phyloP scores from a whole-genome alignment of 2,888 invertebrate genomes.

The Pasiphila rectangulata region DNA sequence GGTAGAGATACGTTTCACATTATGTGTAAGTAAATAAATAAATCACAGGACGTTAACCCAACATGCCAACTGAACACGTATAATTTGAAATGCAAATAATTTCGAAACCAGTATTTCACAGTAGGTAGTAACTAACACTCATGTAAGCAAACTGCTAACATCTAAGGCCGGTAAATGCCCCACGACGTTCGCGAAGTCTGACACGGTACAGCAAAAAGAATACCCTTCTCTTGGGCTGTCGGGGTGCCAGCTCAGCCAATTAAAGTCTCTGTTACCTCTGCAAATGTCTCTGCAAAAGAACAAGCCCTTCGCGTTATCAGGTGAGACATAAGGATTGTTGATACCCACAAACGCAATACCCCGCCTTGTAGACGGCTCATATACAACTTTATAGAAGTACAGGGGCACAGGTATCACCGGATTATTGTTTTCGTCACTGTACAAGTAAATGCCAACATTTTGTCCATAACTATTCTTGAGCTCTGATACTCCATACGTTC shows the following conservation, averaged over 20 bases:
- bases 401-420: slow-evolving; percentile 68
- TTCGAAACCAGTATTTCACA: slow-evolving; percentile 1
- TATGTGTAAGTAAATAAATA: slow-evolving; percentile 20
- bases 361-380: slow-evolving; percentile 65
- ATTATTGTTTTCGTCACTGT: slow-evolving; percentile 59
- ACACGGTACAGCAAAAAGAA: slow-evolving; percentile 82
- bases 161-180: slow-evolving; percentile 75
- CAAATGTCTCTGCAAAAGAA: slow-evolving; percentile 76
- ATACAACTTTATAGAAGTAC: slow-evolving; percentile 78
- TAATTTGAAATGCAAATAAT: slow-evolving; percentile 10
- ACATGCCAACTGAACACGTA: slow-evolving; percentile 8
- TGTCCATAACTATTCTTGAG: slow-evolving; percentile 64
- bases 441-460: slow-evolving; percentile 61
- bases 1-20: slow-evolving; percentile 12
- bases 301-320: slow-evolving; percentile 46
- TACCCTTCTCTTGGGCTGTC: slow-evolving; percentile 73
- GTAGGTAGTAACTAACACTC: slow-evolving; percentile 16
- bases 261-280: slow-evolving; percentile 67
- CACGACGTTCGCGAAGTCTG: slow-evolving; percentile 74
- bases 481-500: slow-evolving; percentile 79
- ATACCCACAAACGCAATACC: slow-evolving; percentile 82
- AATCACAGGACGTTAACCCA: slow-evolving; percentile 29
- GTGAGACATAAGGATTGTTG: slow-evolving; percentile 81
- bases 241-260: slow-evolving; percentile 82
- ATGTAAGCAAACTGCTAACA: slow-evolving; percentile 59